Evolutionary conservation across 2,888 invertebrate genomes (phyloP), one percentile per base, ranked within the genome.

Genomic region (Rotaria sp.): DNA sequence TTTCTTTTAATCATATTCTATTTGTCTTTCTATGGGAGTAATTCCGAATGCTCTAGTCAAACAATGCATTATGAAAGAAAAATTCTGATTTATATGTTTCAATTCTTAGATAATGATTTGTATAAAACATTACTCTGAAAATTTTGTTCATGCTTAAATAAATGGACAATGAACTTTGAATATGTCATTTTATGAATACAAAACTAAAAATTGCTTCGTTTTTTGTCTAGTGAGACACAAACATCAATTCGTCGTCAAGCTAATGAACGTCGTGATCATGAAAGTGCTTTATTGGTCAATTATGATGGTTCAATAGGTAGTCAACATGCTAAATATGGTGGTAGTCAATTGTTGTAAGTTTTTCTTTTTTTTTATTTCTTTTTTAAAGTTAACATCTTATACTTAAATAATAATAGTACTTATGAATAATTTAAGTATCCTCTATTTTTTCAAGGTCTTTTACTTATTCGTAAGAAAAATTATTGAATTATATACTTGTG

Each of bases 241-340:
- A 10, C n/a, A 41, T 41, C 41, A 1, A 7, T 80, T 26, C 80
- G 80, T 45, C 80, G 80, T n/a, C 41, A 45, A 45, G 80, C 80
- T n/a, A 80, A 80, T 45, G 80, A 80, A 80, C 80, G 80, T n/a
- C 80, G 80, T 41, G 41, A 45, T n/a, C 45, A 80, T 80, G 80
- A 80, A 7, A 80, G 45, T 80, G 80, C 80, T 10, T n/a, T 80
- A 45, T 80, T 45, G n/a, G n/a, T 80, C n/a, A 80, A 80, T 45
- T 80, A 80, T 45, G 80, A 80, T n/a, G 80, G 80, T 26, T 45
- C 80, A 41, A 45, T n/a, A 41, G 67, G 67, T 67, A 35, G 3
- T 35, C 67, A 67, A 35, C 67, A 67, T 21, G 3, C 35, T 4
- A 67, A 35, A 35, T 35, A 7, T 67, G 67, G 35, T 35, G 67